phyloP scores from a whole-genome alignment of 1,140 invertebrate species.

The Antheraea mylitta region DNA sequence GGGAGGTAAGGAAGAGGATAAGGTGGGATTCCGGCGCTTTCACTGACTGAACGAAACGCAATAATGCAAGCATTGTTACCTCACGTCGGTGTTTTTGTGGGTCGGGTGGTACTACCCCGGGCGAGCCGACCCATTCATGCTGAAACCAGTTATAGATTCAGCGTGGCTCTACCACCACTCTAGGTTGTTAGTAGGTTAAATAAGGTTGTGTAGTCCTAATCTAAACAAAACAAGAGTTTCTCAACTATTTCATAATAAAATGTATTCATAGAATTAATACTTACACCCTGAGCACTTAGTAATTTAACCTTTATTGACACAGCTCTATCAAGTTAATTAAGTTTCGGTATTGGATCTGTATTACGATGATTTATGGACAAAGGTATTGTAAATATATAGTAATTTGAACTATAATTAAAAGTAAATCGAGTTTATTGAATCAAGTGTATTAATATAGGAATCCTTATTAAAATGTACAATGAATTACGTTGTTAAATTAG shows the following conservation, averaged over 20 bases:
- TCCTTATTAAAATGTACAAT: conserved; percentile 27
- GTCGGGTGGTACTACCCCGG: too few relatives aligned
- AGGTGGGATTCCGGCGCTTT: too few relatives aligned
- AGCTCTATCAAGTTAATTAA: background rate
- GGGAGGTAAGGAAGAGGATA: too few relatives aligned
- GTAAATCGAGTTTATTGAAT: background rate
- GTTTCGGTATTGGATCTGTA: background rate
- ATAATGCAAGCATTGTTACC: too few relatives aligned
- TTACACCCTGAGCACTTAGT: background rate
- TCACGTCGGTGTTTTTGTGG: too few relatives aligned
- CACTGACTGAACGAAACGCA: too few relatives aligned
- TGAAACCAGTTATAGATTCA: too few relatives aligned
- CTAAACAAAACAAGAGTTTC: too few relatives aligned
- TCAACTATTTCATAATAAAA: background rate
- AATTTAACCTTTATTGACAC: background rate
- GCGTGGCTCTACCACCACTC: too few relatives aligned
- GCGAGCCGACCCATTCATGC: too few relatives aligned
- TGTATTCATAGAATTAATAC: background rate
- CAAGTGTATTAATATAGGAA: background rate
- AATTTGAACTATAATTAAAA: background rate
- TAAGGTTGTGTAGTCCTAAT: too few relatives aligned
- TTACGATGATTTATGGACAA: background rate
- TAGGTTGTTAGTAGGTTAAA: too few relatives aligned
- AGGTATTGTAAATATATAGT: background rate
- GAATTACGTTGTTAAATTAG: conserved; percentile 40